phyloP scores from a whole-genome alignment of 1,140 invertebrate species.

The Drosophila carrolli region DNA sequence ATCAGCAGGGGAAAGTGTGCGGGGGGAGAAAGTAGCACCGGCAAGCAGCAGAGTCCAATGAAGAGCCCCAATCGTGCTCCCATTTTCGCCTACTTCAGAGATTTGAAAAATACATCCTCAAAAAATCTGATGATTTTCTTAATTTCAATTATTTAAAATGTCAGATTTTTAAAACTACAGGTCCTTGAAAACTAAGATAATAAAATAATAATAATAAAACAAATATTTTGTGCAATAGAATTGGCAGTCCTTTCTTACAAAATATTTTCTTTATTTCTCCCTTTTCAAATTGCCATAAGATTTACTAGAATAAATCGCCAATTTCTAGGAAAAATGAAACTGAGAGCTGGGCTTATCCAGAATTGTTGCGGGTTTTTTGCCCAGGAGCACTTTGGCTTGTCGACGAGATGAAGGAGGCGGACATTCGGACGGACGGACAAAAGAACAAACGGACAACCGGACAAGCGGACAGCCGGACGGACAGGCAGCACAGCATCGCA shows the following conservation, averaged over 20 bases:
- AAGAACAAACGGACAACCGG: not conserved
- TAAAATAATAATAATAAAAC: too few relatives aligned
- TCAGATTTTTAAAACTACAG: too few relatives aligned
- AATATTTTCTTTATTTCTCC: too few relatives aligned
- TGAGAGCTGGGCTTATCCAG: not conserved
- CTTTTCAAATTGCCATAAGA: not conserved
- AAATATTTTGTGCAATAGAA: too few relatives aligned
- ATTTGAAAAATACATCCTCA: not conserved
- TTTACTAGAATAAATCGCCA: not conserved
- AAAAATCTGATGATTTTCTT: not conserved
- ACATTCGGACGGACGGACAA: constrained; percentile 5
- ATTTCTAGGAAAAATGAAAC: not conserved
- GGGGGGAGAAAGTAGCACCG: constrained; percentile 6
- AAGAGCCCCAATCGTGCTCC: not conserved
- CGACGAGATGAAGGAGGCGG: constrained; percentile 21
- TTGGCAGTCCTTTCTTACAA: too few relatives aligned
- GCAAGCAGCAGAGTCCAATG: not conserved
- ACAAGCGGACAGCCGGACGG: not conserved
- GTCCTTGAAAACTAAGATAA: too few relatives aligned
- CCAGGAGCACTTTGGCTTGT: constrained; percentile 26
- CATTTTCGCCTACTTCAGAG: not conserved
- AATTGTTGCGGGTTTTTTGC: constrained; percentile 8
- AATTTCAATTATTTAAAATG: too few relatives aligned
- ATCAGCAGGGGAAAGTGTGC: constrained; percentile 9
- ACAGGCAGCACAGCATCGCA: constrained; percentile 13